Evolutionary conservation across 2,113 vertebrate genomes (phyloP), one percentile per base, ranked within the genome.

Genomic region (Thinocorus orbignyianus): DNA sequence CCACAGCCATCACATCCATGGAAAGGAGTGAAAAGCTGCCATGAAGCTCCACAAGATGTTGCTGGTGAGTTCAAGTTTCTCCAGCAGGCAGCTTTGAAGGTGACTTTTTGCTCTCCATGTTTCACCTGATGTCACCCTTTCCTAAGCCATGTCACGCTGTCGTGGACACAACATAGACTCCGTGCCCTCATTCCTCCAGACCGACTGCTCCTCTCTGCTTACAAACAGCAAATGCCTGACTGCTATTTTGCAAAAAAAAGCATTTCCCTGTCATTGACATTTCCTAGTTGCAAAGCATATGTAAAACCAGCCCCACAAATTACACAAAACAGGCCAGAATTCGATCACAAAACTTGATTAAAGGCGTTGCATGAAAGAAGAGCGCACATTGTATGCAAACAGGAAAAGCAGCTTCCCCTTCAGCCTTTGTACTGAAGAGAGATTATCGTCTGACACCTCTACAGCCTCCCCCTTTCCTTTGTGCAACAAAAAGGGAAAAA

Each of bases 261-360:
- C 41, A 30, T 80, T 90, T 72, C 54, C n/a, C 7, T 7, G 37
- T 20, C 60, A 11, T 20, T 13, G 37, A 54, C 58, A 77, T 77
- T 87, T 90, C 70, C 76, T 70, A 15, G 15, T 57, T 66, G 42
- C 79, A 78, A 91, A 88, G 61, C 49, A 7, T 12, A 52, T 86
- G 86, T 83, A 95, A 85, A 93, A 81, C 22, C 44, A 84, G 73
- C 46, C 61, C 70, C 12, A 39, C 37, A 69, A 92, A 92, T 92
- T 74, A 37, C 26, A 24, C 46, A 39, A 41, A 74, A 39, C 76
- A 74, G 92, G 48, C 24, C 33, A 41, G 72, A 64, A 86, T 88
- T 55, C 81, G 86, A 93, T 96, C 90, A 68, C 86, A 25, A 68
- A 90, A 41, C 28, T 37, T 72, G 90, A 94, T 90, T 81, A 93